Evolutionary conservation across 2,797 vertebrate species (phyloP), one percentile per base, ranked within the genome.

Genomic region (Hypotaenidia okinawae): DNA sequence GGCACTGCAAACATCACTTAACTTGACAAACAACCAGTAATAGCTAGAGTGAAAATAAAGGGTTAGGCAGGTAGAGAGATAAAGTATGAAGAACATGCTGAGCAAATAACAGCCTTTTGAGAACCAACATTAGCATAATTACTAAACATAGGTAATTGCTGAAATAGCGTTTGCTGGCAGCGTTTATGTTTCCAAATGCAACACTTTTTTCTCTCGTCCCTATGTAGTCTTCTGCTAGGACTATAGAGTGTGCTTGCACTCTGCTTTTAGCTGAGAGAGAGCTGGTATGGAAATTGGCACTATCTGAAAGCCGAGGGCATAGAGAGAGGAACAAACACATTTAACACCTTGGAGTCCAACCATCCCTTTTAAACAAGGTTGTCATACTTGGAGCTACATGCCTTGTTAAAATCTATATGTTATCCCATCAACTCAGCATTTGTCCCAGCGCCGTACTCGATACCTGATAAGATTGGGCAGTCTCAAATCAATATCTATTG

Each of bases 71-170:
- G 97, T 98, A 97, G 96, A 85, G 96, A 97, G 97, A 97, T 97
- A 97, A 97, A 96, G 96, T 90, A 95, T 77, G 76, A 96, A 79
- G 96, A 97, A 96, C 97, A 93, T 37, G 96, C 97, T 96, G 97
- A 97, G 98, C 95, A 98, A 98, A 98, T 98, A 97, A 96, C 97
- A 98, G 97, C 94, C 97, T 96, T 98, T 97, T 96, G 97, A 97
- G 97, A 98, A 94, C 97, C 97, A 94, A 90, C 96, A 98, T 97
- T 98, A 98, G 96, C 97, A 98, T 98, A 98, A 98, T 98, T 98
- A 98, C 97, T 96, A 97, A 97, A 98, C 97, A 97, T 96, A 97
- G 59, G 96, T 97, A 98, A 98, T 98, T 98, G 97, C 97, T 96
- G 96, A 97, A 98, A 98, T 98, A 97, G 97, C 92, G 81, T 97